Evolutionary conservation across 2,113 vertebrate genomes (phyloP), one percentile per base, ranked within the genome.

Genomic region (Eulemur macaco): DNA sequence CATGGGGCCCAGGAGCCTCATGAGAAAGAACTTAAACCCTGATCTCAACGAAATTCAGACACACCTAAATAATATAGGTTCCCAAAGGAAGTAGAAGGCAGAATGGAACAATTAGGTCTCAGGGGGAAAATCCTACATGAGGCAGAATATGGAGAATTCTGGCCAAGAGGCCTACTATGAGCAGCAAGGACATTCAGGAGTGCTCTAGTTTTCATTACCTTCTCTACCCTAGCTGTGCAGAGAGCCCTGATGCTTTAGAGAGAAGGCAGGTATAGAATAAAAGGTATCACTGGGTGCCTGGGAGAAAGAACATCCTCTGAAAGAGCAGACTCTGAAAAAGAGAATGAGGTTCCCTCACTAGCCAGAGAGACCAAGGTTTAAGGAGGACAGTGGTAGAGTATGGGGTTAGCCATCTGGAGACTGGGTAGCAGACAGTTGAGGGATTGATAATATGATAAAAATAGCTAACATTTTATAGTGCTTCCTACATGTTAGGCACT

Each of bases 321-420:
- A 88, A 97, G 50, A 90, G 27, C 25, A 94, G 52, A 71, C 73
- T 50, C 56, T 90, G 66, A 86, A 77, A 85, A 76, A 76, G 64
- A 76, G 68, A 78, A 63, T 25, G 52, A 96, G 29, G 74, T 82
- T 95, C 92, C 77, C 80, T 87, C 42, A 31, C 42, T 85, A 82
- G 73, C 86, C 76, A 76, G 37, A 83, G 3, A 91, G 58, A 86
- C 52, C 78, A 56, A 80, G 47, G 84, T 86, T 63, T 56, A 82
- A 58, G 27, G 56, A 95, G 21, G 29, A 91, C 39, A 95, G 29
- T 42, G 56, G 76, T 60, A 17, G 34, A 81, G 29, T 58, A 7
- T 18, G 11, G 47, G 54, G 25, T 69, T 77, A 73, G 47, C 42
- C 15, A 12, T 34, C 39, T 56, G 42, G 76, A 96, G 71, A 76